Conservation (phyloP, 2,113 vertebrate genomes). For the Colius striatus region DNA sequence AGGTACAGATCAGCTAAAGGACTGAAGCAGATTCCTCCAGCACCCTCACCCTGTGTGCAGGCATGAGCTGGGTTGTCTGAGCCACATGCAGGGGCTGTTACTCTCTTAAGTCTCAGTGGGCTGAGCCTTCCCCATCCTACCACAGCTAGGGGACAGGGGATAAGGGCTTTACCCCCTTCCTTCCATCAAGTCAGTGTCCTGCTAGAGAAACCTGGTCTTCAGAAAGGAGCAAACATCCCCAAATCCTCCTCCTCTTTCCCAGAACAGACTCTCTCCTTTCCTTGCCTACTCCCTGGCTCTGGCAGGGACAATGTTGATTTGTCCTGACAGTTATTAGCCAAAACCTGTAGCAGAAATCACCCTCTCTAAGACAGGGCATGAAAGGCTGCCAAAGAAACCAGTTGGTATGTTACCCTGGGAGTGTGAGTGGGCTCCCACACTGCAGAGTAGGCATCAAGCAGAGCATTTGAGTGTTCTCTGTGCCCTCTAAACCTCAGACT, state of each 20-base stretch:
- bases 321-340: neutral
- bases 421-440: rapidly evolving
- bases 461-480: neutral
- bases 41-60: too few species aligned
- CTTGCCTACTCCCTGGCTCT: neutral
- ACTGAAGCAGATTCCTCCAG: neutral
- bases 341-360: neutral
- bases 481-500: neutral
- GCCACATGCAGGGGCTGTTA: rapidly evolving
- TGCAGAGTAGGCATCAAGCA: rapidly evolving
- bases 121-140: neutral
- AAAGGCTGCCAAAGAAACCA: neutral
- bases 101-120: too few species aligned
- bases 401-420: neutral
- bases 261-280: neutral
- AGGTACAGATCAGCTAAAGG: neutral
- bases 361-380: neutral
- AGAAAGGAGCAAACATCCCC: neutral
- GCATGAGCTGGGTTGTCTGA: neutral
- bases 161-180: neutral
- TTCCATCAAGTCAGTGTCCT: neutral
- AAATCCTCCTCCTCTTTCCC: neutral
- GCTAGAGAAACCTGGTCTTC: neutral
- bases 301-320: neutral
- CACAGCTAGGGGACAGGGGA: rapidly evolving